Conservation (phyloP, 2,113 vertebrate genomes). For the Hippocampus abdominalis region DNA sequence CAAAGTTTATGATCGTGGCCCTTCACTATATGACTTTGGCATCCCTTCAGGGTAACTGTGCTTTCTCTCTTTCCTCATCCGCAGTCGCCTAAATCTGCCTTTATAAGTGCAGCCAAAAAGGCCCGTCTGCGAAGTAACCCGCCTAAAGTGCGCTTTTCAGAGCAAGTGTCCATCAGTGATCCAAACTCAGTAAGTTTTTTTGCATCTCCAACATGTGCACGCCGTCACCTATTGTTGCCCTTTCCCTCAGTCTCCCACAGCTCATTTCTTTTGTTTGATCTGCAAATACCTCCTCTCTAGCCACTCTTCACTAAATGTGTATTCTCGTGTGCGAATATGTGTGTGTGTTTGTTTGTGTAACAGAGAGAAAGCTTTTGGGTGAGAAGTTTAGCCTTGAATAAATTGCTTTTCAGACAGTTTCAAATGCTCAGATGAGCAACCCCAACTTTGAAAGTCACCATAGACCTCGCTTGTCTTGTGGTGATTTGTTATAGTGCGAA, state of each 20-base stretch:
- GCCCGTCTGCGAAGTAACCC: conserved; percentile 91
- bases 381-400: conserved; percentile 23
- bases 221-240: conserved; percentile 7
- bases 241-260: not conserved
- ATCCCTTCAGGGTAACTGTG: not conserved
- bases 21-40: conserved; percentile 26
- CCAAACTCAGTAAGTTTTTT: conserved; percentile 89
- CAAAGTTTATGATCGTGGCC: conserved; percentile 12
- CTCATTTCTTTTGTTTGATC: conserved; percentile 25
- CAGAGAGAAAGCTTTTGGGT: conserved; percentile 2
- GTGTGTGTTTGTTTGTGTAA: not conserved
- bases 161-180: conserved; percentile 92
- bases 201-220: conserved; percentile 14
- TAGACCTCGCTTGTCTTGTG: not conserved
- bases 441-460: conserved; percentile 7
- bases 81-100: conserved; percentile 96
- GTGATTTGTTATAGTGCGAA: not conserved
- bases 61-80: conserved; percentile 35
- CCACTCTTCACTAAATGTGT: not conserved
- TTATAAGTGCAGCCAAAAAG: conserved; percentile 98
- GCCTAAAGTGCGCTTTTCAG: conserved; percentile 93
- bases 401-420: conserved; percentile 19
- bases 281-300: conserved; percentile 10
- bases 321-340: not conserved
- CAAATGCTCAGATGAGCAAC: conserved; percentile 9